Evolutionary conservation across 2,797 vertebrate genomes (phyloP).

Genomic region (Mus minutoides): DNA sequence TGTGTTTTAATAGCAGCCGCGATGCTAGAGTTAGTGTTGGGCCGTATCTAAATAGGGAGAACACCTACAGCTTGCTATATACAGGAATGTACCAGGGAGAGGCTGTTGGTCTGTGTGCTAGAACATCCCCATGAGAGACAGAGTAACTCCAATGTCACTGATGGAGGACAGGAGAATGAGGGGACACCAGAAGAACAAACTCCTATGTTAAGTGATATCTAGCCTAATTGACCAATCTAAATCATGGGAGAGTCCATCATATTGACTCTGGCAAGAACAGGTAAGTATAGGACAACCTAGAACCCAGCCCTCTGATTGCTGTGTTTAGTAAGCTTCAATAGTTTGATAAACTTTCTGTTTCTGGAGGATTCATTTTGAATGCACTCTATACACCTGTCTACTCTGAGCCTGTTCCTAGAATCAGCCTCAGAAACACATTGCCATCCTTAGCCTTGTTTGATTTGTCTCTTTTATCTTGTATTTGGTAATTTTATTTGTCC

Average conservation of each 20-base stretch:
- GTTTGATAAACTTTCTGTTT: not conserved
- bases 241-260: not conserved
- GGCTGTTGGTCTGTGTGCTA: not conserved
- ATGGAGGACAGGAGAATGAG: not conserved
- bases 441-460: not conserved
- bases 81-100: not conserved
- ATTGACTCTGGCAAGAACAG: not conserved
- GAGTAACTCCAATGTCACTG: not conserved
- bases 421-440: not conserved
- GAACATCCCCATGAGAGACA: not conserved
- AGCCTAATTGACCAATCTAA: not conserved
- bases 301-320: not conserved
- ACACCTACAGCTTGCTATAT: conserved; percentile 72
- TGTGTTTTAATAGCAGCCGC: conserved; percentile 63
- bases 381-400: not conserved
- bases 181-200: not conserved
- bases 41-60: not conserved
- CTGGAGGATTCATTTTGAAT: not conserved
- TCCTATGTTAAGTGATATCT: not conserved
- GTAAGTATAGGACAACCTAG: not conserved
- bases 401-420: not conserved
- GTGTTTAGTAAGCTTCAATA: not conserved
- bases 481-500: not conserved
- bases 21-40: conserved; percentile 49
- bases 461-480: not conserved